phyloP scores from a whole-genome alignment of 2,888 invertebrate genomes.

The Orthosia cruda region DNA sequence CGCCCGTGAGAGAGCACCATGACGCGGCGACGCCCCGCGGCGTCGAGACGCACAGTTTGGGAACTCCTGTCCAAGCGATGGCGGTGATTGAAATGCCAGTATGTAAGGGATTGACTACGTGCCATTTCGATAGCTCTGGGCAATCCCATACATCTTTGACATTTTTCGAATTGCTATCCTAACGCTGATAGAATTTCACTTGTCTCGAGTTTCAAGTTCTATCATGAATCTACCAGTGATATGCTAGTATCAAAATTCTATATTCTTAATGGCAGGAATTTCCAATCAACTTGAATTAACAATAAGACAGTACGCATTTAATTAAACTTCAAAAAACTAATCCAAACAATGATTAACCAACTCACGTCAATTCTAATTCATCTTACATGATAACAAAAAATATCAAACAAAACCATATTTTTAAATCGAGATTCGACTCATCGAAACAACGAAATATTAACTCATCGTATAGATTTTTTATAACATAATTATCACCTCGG shows the following conservation, averaged over 20 bases:
- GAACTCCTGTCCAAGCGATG: no score
- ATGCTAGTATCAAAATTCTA: neutral
- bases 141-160: no score
- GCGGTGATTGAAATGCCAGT: no score
- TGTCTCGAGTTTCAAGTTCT: no score
- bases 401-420: slow-evolving; percentile 72
- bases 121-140: no score
- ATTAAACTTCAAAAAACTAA: slow-evolving; percentile 30
- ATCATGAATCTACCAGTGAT: no score
- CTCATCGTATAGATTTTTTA: slow-evolving; percentile 88
- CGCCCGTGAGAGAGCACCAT: no score
- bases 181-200: no score
- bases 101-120: no score
- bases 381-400: slow-evolving; percentile 60
- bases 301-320: neutral
- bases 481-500: slow-evolving; percentile 90
- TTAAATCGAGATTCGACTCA: slow-evolving; percentile 83
- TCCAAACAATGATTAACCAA: slow-evolving; percentile 50
- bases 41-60: no score
- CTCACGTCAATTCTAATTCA: slow-evolving; percentile 40
- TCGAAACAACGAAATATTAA: slow-evolving; percentile 88
- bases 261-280: neutral
- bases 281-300: neutral
- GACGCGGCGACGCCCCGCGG: no score
- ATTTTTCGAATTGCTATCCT: no score